phyloP scores from a whole-genome alignment of 2,113 vertebrate genomes.

The Acanthochromis polyacanthus region DNA sequence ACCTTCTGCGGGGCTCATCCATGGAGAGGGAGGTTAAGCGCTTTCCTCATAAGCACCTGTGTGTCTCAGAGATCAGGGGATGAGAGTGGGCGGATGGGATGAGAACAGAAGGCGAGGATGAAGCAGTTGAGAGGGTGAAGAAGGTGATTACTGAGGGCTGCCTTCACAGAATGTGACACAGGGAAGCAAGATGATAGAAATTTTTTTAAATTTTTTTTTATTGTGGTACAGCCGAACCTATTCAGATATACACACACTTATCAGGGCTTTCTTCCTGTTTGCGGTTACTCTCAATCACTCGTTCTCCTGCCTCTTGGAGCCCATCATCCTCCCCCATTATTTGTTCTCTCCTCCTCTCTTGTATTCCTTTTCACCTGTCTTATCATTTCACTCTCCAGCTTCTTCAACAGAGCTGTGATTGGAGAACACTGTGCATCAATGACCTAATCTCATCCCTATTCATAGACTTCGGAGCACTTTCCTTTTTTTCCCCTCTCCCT shows the following conservation, averaged over 20 bases:
- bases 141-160: slow-evolving; percentile 62
- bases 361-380: slow-evolving; percentile 49
- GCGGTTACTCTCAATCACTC: slow-evolving; percentile 59
- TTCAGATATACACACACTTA: slow-evolving; percentile 17
- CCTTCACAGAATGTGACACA: slow-evolving; percentile 50
- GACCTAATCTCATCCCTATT: slow-evolving; percentile 70
- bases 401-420: slow-evolving; percentile 54
- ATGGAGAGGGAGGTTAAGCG: slow-evolving; percentile 53
- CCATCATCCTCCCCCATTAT: slow-evolving; percentile 21
- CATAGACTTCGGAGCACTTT: slow-evolving; percentile 37
- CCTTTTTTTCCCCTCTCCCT: neutral
- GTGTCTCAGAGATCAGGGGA: slow-evolving; percentile 47
- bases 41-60: slow-evolving; percentile 59
- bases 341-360: slow-evolving; percentile 32
- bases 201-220: slow-evolving; percentile 25
- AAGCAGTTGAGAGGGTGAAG: slow-evolving; percentile 56
- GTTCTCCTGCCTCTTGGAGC: slow-evolving; percentile 3
- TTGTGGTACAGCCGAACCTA: slow-evolving; percentile 7
- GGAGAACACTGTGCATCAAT: slow-evolving; percentile 46
- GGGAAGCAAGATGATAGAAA: slow-evolving; percentile 39
- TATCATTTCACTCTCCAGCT: slow-evolving; percentile 29
- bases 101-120: slow-evolving; percentile 48
- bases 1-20: slow-evolving; percentile 22
- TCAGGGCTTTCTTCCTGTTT: slow-evolving; percentile 43
- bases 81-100: slow-evolving; percentile 50